Percentiles rank a stretch among this genome's conserved stretches.
phyloP scores from a whole-genome alignment of 2,113 vertebrate genomes.

The Megaleporinus macrocephalus region DNA sequence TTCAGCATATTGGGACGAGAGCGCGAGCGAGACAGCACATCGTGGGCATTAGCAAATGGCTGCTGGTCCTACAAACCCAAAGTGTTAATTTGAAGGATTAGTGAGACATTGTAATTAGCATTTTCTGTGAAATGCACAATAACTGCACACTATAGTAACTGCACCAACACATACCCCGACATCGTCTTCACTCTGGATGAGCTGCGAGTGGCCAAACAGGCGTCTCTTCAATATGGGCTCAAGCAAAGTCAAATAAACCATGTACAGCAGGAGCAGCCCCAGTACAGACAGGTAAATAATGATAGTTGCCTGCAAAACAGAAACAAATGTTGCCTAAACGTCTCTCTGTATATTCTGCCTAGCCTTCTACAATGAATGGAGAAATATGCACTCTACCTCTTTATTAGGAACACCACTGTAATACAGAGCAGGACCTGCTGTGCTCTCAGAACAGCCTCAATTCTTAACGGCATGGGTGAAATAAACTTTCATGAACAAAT shows the following conservation, averaged over 20 bases:
- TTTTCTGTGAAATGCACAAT: too few relatives aligned
- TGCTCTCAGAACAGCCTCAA: too few relatives aligned
- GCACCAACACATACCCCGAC: constrained; percentile 84
- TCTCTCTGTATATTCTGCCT: background rate
- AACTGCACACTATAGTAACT: background rate
- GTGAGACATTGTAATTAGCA: background rate
- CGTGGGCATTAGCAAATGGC: constrained; percentile 94
- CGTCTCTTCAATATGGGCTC: constrained; percentile 95
- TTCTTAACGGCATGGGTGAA: too few relatives aligned
- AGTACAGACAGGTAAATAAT: constrained; percentile 96
- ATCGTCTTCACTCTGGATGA: constrained; percentile 95
- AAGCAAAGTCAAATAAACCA: constrained; percentile 95
- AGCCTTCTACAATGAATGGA: too few relatives aligned
- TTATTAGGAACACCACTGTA: too few relatives aligned
- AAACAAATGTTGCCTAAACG: background rate
- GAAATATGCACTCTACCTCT: too few relatives aligned
- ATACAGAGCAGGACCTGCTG: too few relatives aligned
- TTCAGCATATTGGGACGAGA: constrained; percentile 93
- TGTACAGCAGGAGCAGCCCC: constrained; percentile 95
- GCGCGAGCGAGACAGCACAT: constrained; percentile 90
- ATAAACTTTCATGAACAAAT: too few relatives aligned
- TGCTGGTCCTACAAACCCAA: constrained; percentile 87
- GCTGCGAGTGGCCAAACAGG: constrained; percentile 94
- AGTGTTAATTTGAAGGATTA: too few relatives aligned
- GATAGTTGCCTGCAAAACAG: constrained; percentile 86